phyloP scores from a whole-genome alignment of 2,797 vertebrate species.

The Coregonus suidteri region DNA sequence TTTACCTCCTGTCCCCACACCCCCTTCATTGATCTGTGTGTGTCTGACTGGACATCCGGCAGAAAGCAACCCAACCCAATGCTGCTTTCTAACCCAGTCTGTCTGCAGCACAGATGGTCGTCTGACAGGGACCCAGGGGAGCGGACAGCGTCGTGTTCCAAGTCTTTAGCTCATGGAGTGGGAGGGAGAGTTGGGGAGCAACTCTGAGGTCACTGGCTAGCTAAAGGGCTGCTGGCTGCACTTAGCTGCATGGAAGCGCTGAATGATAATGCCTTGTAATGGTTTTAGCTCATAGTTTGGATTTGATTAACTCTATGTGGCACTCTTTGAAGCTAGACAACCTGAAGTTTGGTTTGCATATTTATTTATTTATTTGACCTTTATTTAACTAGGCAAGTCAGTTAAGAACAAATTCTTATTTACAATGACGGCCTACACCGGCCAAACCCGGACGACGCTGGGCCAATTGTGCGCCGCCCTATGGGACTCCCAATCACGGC shows the following conservation, averaged over 20 bases:
- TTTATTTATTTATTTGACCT: too few relatives aligned
- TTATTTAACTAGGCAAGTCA: too few relatives aligned
- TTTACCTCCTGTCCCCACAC: neutral
- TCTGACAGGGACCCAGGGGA: slow-evolving; percentile 22
- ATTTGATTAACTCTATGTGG: neutral
- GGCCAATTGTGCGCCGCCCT: too few relatives aligned
- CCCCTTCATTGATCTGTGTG: neutral
- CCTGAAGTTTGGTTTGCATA: too few relatives aligned
- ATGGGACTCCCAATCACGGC: too few relatives aligned
- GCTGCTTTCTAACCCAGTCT: neutral
- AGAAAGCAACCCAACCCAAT: neutral
- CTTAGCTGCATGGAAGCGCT: slow-evolving; percentile 23
- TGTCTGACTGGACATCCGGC: slow-evolving; percentile 2
- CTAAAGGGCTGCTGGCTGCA: slow-evolving; percentile 19
- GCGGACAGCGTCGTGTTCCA: slow-evolving; percentile 41
- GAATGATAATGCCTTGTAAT: slow-evolving; percentile 47
- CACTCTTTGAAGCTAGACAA: too few relatives aligned
- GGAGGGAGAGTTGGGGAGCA: slow-evolving; percentile 36
- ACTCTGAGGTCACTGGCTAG: slow-evolving; percentile 25
- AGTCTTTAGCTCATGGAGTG: neutral
- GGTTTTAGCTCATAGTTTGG: slow-evolving; percentile 11
- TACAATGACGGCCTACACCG: too few relatives aligned
- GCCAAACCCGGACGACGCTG: too few relatives aligned
- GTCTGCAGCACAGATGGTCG: neutral
- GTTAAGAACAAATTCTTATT: too few relatives aligned